Conservation (phyloP, 2,113 vertebrate species). For the Ameiurus melas region DNA sequence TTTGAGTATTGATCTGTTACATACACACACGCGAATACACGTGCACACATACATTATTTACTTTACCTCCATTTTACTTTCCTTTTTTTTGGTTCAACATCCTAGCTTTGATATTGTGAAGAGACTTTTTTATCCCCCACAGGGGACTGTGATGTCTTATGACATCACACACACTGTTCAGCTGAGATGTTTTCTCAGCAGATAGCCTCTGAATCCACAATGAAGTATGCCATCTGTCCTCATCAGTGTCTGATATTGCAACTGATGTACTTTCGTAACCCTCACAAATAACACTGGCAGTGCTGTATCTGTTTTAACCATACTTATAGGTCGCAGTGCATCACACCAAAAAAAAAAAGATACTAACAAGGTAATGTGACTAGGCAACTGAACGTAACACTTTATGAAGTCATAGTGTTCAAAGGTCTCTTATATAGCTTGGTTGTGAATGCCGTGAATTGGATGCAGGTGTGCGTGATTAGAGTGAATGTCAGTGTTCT, state of each 20-base stretch:
- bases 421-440: no score
- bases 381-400: no score
- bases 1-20: neutral
- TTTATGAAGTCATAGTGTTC: no score
- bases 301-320: neutral
- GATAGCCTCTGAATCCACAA: constrained; percentile 41
- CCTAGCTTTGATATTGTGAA: neutral
- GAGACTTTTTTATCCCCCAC: neutral
- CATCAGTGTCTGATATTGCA: constrained; percentile 39
- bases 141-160: neutral
- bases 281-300: neutral
- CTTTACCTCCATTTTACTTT: neutral
- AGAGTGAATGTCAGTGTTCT: no score
- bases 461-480: no score
- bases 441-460: no score
- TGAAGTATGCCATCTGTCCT: constrained; percentile 28
- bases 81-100: neutral
- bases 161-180: neutral
- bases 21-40: no score
- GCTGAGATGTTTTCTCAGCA: constrained; percentile 24
- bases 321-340: neutral
- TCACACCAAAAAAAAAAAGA: neutral
- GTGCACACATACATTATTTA: neutral
- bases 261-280: neutral
- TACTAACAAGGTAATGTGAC: no score